Conservation (phyloP, 2,113 vertebrate genomes). For the Atlantisia rogersi region DNA sequence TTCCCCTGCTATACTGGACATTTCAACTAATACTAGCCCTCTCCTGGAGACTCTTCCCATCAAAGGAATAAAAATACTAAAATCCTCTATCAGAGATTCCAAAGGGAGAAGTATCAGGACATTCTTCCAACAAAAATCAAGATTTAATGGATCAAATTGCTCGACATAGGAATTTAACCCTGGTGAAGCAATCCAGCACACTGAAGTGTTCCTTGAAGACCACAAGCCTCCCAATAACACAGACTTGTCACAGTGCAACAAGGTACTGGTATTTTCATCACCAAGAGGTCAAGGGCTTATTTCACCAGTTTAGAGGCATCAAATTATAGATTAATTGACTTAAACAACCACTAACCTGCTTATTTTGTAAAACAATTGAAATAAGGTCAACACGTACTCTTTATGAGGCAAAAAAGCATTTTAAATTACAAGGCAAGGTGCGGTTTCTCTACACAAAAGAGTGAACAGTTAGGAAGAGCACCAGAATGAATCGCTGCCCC, state of each 20-base stretch:
- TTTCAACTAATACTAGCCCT: not conserved
- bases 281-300: not conserved
- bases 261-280: not conserved
- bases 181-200: not conserved
- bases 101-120: not conserved
- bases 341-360: not conserved
- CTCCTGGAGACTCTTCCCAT: not conserved
- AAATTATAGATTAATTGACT: not conserved
- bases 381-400: fast-evolving
- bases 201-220: not conserved
- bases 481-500: not conserved
- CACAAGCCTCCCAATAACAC: not conserved
- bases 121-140: not conserved
- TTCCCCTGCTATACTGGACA: not conserved
- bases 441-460: fast-evolving
- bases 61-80: not conserved
- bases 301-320: not conserved
- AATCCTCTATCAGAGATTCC: not conserved
- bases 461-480: fast-evolving
- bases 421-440: not conserved
- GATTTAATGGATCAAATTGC: not conserved
- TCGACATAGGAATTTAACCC: not conserved
- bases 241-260: not conserved
- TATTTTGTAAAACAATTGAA: not conserved
- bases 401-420: fast-evolving